phyloP scores from a whole-genome alignment of 2,888 invertebrate species.

The Trichacis sp. region DNA sequence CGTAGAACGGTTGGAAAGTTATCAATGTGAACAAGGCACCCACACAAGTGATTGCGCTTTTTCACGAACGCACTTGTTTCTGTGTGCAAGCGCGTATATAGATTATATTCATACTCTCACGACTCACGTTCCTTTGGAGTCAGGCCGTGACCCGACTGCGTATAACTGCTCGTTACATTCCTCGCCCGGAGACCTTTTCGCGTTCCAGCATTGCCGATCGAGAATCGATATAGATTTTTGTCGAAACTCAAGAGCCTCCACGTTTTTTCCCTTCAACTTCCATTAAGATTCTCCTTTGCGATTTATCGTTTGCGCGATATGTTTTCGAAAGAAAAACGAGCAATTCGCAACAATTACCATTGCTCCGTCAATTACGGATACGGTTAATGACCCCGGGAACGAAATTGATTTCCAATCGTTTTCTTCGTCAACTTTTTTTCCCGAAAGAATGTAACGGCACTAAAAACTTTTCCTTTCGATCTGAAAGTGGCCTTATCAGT shows the following conservation, averaged over 20 bases:
- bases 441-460: neutral
- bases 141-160: slow-evolving; percentile 37
- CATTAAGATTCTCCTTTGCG: too few species aligned
- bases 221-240: slow-evolving; percentile 2
- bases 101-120: slow-evolving; percentile 32
- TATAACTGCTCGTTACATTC: slow-evolving; percentile 16
- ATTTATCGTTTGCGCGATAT: too few species aligned
- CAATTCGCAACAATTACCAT: too few species aligned
- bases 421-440: neutral
- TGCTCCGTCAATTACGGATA: too few species aligned
- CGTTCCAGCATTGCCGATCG: slow-evolving; percentile 1
- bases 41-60: slow-evolving; percentile 23
- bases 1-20: slow-evolving; percentile 33
- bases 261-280: too few species aligned
- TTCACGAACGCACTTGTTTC: slow-evolving; percentile 23
- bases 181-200: slow-evolving; percentile 4
- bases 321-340: too few species aligned
- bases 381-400: too few species aligned
- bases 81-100: slow-evolving; percentile 8
- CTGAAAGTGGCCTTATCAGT: neutral
- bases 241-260: too few species aligned
- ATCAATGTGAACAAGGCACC: slow-evolving; percentile 23
- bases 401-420: too few species aligned
- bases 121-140: slow-evolving; percentile 22
- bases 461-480: neutral